Percentiles rank a stretch among this genome's conserved stretches.
Evolutionary conservation across 2,797 vertebrate species (phyloP).

Genomic region (Peromyscus eremicus): DNA sequence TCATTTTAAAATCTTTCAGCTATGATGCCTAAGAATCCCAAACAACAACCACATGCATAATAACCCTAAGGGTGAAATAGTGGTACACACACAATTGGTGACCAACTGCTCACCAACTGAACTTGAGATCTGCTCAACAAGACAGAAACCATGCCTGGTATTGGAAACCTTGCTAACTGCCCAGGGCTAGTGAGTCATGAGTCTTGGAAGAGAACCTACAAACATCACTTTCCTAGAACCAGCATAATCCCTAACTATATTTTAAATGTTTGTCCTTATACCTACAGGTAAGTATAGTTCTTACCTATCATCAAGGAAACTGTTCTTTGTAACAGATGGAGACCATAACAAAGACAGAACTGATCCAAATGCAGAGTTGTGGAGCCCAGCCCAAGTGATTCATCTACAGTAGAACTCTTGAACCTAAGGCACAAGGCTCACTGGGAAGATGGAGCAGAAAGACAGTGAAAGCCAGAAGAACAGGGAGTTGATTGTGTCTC

Average conservation of each 20-base stretch:
- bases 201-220: not conserved
- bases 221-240: too few species aligned
- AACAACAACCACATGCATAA: too few species aligned
- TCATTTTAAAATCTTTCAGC: not conserved
- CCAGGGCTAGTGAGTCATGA: not conserved
- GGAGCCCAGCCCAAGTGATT: not conserved
- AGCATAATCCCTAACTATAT: not conserved
- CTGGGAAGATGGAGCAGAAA: not conserved
- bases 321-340: not conserved
- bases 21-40: not conserved
- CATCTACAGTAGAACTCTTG: not conserved
- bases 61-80: not conserved
- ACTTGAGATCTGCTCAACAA: not conserved
- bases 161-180: not conserved
- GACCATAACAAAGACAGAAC: not conserved
- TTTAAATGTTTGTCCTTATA: not conserved
- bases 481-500: not conserved
- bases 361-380: not conserved
- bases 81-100: not conserved
- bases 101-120: not conserved
- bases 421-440: not conserved
- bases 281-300: not conserved
- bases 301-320: not conserved
- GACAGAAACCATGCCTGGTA: not conserved
- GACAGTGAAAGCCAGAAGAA: not conserved